A percentile compares a stretch with the other conserved stretches of the same genome.
Conservation (phyloP, 2,888 invertebrate species). For the Eupithecia centaureata region DNA sequence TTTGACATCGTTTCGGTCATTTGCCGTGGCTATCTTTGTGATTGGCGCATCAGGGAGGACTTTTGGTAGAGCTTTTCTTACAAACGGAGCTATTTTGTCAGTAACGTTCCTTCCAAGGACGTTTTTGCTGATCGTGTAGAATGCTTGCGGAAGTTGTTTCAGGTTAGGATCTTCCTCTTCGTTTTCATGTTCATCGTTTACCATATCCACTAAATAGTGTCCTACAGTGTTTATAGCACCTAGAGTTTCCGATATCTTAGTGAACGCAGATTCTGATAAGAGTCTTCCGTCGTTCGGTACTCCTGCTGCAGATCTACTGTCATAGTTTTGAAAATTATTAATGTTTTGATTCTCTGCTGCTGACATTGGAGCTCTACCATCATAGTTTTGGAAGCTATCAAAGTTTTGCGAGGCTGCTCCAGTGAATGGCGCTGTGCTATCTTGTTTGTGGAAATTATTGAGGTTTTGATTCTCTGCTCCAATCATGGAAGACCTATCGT, state of each 20-base stretch:
- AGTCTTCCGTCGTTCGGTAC: slow-evolving; percentile 77
- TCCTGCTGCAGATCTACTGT: slow-evolving; percentile 34
- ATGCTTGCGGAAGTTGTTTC: slow-evolving; percentile 86
- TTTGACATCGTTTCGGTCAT: slow-evolving; percentile 82
- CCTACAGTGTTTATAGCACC: slow-evolving; percentile 95
- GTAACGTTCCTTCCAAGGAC: slow-evolving; percentile 90
- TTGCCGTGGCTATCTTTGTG: slow-evolving; percentile 73
- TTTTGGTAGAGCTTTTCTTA: slow-evolving; percentile 73
- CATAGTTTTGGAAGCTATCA: slow-evolving; percentile 31
- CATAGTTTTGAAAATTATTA: slow-evolving; percentile 33
- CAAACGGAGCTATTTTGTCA: slow-evolving; percentile 91
- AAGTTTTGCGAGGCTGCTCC: slow-evolving; percentile 21
- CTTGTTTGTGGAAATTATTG: slow-evolving; percentile 55
- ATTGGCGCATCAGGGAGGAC: slow-evolving; percentile 76
- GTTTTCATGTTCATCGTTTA: slow-evolving; percentile 74
- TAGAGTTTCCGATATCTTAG: slow-evolving; percentile 85
- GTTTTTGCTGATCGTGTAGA: slow-evolving; percentile 92
- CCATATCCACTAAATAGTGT: slow-evolving; percentile 93
- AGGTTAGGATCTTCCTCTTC: slow-evolving; percentile 73
- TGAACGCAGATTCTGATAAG: slow-evolving; percentile 85
- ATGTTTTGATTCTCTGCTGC: slow-evolving; percentile 22
- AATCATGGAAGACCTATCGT: slow-evolving; percentile 34
- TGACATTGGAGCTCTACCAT: slow-evolving; percentile 43
- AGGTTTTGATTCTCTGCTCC: slow-evolving; percentile 36
- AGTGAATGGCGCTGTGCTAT: slow-evolving; percentile 55